Evolutionary conservation across 1,140 invertebrate species (phyloP), one percentile per base, ranked within the genome.

Genomic region (Eriocheir sinensis): DNA sequence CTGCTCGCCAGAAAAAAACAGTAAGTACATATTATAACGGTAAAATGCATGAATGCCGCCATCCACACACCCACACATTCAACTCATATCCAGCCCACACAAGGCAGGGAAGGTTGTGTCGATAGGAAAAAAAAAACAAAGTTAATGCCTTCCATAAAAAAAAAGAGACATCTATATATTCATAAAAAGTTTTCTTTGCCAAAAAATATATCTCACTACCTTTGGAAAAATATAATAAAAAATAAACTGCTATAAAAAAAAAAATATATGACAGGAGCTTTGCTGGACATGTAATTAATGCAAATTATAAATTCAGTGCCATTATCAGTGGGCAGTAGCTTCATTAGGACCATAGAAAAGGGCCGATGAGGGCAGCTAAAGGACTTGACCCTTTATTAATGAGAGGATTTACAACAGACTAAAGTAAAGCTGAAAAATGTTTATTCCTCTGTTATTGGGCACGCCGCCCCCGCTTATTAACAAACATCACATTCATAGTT

Each of bases 231-330:
- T 6, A 48, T 6, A 48, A 48, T 48, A 48, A 48, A 48, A 48
- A 48, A 48, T 48, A 48, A 48, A 48, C 27, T 21, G 21, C 60
- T n/a, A 72, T n/a, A 72, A 72, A 72, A n/a, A 72, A 72, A n/a
- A 72, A 72, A n/a, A 72, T 72, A 72, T 72, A 72, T 72, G 27
- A 72, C 60, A 72, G 60, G 60, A 72, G 60, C 60, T 72, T 72
- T 72, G 60, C 12, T 72, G 60, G 60, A 72, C 60, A n/a, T 72
- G 60, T 72, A 72, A 72, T 72, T 72, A 72, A 72, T 72, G 60
- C n/a, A n/a, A 72, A 72, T 72, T 27, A 72, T 72, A 72, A 72
- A 72, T 72, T 72, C 60, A 72, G 60, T 72, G 60, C 60, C 60
- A 72, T 72, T 72, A 72, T 72, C 60, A 72, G 60, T n/a, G 60